Percentiles rank a stretch among this genome's conserved stretches.
Conservation (phyloP, 1,140 invertebrate genomes). For the Drosophila equinoxialis region DNA sequence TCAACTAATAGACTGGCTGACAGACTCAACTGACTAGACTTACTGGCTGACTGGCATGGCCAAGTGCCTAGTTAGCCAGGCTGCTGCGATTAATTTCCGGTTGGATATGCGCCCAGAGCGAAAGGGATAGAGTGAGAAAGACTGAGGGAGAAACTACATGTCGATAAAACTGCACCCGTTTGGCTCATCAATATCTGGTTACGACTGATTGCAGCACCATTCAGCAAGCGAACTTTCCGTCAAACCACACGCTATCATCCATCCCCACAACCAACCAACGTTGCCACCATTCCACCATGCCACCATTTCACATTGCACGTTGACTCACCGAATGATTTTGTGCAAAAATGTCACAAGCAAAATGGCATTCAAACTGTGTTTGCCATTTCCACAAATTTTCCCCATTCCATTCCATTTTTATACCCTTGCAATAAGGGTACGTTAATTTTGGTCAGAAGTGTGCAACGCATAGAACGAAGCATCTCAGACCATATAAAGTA, state of each 20-base stretch:
- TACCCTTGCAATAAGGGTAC: too few relatives aligned
- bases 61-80: conserved; percentile 26
- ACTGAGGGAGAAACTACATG: not conserved
- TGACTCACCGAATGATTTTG: conserved; percentile 41
- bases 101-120: conserved; percentile 25
- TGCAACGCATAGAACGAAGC: too few relatives aligned
- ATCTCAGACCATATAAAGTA: too few relatives aligned
- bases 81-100: conserved; percentile 60
- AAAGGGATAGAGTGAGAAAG: not conserved
- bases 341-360: conserved; percentile 53
- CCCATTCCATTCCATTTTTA: not conserved
- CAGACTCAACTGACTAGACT: not conserved
- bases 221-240: not conserved
- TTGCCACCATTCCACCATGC: not conserved
- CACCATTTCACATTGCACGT: not conserved
- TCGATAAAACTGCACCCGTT: conserved; percentile 53
- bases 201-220: conserved; percentile 27
- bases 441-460: too few relatives aligned
- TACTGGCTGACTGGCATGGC: not conserved
- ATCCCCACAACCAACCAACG: not conserved
- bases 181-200: conserved; percentile 63
- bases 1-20: not conserved
- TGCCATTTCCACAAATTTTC: conserved; percentile 36
- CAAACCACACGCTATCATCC: conserved; percentile 3
- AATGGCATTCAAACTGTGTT: conserved; percentile 13